phyloP scores from a whole-genome alignment of 1,140 invertebrate genomes.

The Brachionus rotundiformis region DNA sequence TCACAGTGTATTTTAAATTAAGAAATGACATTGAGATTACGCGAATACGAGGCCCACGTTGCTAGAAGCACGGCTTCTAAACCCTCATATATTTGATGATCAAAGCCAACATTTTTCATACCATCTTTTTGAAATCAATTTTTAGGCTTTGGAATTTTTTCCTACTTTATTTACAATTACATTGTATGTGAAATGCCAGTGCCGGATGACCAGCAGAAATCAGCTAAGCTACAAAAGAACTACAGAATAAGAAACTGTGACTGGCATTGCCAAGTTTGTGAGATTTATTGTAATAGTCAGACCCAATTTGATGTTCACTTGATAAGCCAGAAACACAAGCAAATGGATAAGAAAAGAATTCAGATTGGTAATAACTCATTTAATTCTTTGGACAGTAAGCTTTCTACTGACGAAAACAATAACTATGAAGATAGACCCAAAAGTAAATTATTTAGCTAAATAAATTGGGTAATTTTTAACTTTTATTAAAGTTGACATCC shows the following conservation, averaged over 20 bases:
- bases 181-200: constrained; percentile 29
- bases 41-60: constrained; percentile 5
- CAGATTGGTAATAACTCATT: neutral
- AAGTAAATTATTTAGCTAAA: neutral
- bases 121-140: neutral
- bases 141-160: constrained; percentile 27
- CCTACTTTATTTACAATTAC: constrained; percentile 20
- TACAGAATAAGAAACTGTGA: constrained; percentile 37
- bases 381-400: neutral
- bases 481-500: constrained; percentile 9
- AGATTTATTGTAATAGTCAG: constrained; percentile 42
- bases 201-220: neutral
- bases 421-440: neutral
- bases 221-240: constrained; percentile 5
- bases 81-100: neutral
- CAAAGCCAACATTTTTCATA: neutral
- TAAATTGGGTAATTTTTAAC: neutral
- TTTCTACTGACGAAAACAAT: constrained; percentile 9
- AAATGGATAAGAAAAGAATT: neutral
- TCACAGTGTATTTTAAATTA: neutral
- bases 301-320: constrained; percentile 48
- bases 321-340: constrained; percentile 47
- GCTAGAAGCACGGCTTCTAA: neutral
- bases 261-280: constrained; percentile 24
- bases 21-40: constrained; percentile 21